phyloP scores from a whole-genome alignment of 2,113 vertebrate species.

The Macrotis lagotis region DNA sequence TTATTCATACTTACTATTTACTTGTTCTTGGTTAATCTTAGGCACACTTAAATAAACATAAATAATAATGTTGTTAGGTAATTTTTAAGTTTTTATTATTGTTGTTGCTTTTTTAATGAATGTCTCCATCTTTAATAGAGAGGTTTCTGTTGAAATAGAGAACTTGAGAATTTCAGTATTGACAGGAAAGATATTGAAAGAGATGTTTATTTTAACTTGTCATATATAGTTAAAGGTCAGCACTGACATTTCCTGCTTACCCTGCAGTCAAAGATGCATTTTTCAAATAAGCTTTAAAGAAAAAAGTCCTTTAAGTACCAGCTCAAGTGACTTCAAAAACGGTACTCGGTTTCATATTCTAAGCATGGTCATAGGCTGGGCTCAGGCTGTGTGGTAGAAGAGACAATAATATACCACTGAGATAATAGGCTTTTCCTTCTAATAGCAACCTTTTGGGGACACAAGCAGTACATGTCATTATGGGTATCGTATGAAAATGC shows the following conservation, averaged over 20 bases:
- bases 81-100: not conserved
- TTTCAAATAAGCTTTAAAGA: slow-evolving; percentile 35
- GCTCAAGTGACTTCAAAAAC: not conserved
- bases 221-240: not conserved
- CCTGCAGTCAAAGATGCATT: not conserved
- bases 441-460: slow-evolving; percentile 31
- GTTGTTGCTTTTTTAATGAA: not conserved
- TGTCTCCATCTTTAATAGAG: not conserved
- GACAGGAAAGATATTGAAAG: not conserved
- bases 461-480: slow-evolving; percentile 54
- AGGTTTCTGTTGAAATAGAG: slow-evolving; percentile 12
- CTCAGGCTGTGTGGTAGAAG: slow-evolving; percentile 21
- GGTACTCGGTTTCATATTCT: not conserved
- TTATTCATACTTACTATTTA: not conserved
- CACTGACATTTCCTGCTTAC: not conserved
- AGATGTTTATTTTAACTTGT: slow-evolving; percentile 5
- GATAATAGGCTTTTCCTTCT: slow-evolving; percentile 49
- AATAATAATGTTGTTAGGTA: not conserved
- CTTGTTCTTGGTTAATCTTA: not conserved
- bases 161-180: slow-evolving; percentile 19
- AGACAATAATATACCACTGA: slow-evolving; percentile 27
- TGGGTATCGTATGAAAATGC: slow-evolving; percentile 43
- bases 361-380: not conserved
- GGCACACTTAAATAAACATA: not conserved
- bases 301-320: slow-evolving; percentile 21